Percentiles rank a stretch among this genome's conserved stretches.
phyloP scores from a whole-genome alignment of 2,888 invertebrate genomes.

The Agonopterix alstromeriana region DNA sequence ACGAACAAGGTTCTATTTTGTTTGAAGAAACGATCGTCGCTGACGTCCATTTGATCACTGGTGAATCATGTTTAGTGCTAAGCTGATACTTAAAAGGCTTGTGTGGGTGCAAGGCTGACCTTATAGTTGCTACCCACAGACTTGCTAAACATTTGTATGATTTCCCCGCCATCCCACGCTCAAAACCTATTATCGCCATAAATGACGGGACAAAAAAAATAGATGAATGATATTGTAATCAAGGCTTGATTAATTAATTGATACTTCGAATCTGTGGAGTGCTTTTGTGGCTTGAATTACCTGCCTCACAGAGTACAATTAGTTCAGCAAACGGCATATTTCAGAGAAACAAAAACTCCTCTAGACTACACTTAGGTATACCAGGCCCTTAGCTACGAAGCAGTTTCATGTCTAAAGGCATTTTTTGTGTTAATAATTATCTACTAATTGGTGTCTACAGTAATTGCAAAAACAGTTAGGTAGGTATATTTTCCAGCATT shows the following conservation, averaged over 20 bases:
- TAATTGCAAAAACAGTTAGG: not conserved
- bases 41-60: conserved; percentile 19
- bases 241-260: conserved; percentile 4
- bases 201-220: conserved; percentile 23
- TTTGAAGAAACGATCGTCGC: conserved; percentile 12
- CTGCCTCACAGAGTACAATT: too few relatives aligned
- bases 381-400: too few relatives aligned
- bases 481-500: not conserved
- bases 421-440: too few relatives aligned
- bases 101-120: conserved; percentile 76
- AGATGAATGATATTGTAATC: conserved; percentile 2
- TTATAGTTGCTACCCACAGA: conserved; percentile 69
- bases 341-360: too few relatives aligned
- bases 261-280: not conserved
- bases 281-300: too few relatives aligned
- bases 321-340: too few relatives aligned
- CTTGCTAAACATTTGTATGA: conserved; percentile 62
- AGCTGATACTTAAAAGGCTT: conserved; percentile 61
- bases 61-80: conserved; percentile 37
- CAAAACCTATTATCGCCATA: conserved; percentile 52
- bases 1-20: conserved; percentile 19
- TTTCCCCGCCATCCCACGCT: conserved; percentile 66
- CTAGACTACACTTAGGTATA: too few relatives aligned
- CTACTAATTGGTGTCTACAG: too few relatives aligned
- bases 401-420: too few relatives aligned